Conservation (phyloP, 2,797 vertebrate genomes). For the Intellagama lesueurii region DNA sequence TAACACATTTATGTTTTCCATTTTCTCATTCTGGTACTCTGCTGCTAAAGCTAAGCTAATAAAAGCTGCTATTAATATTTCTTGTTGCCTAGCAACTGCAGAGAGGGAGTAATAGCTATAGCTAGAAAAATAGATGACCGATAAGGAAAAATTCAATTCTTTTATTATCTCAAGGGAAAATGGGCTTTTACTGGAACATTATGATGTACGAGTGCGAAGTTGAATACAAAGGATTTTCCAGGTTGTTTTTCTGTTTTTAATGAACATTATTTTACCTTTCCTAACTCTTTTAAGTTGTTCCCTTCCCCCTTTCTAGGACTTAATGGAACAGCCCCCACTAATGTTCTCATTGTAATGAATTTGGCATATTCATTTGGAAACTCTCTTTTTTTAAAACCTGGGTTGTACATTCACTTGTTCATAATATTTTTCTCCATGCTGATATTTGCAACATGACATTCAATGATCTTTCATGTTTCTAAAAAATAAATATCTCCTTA, state of each 20-base stretch:
- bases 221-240: conserved; percentile 82
- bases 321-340: conserved; percentile 79
- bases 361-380: conserved; percentile 70
- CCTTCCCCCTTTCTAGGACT: conserved; percentile 67
- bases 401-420: conserved; percentile 49
- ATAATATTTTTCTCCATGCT: conserved; percentile 66
- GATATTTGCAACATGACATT: conserved; percentile 68
- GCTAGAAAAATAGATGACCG: conserved; percentile 99
- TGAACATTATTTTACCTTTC: conserved; percentile 80
- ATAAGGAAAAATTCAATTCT: conserved; percentile 99
- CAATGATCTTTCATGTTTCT: conserved; percentile 11
- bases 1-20: conserved; percentile 99
- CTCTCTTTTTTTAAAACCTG: background rate
- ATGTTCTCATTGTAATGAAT: conserved; percentile 65
- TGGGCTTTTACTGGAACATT: conserved; percentile 98
- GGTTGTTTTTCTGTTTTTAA: conserved; percentile 83
- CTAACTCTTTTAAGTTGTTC: conserved; percentile 74
- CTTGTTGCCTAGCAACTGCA: conserved; percentile 98
- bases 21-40: conserved; percentile 99
- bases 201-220: conserved; percentile 96
- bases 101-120: conserved; percentile 99
- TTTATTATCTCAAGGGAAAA: conserved; percentile 99
- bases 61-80: conserved; percentile 99
- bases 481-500: conserved; percentile 31
- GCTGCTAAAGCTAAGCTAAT: conserved; percentile 99